Evolutionary conservation across 2,113 vertebrate species (phyloP).

Genomic region (Abramis brama): DNA sequence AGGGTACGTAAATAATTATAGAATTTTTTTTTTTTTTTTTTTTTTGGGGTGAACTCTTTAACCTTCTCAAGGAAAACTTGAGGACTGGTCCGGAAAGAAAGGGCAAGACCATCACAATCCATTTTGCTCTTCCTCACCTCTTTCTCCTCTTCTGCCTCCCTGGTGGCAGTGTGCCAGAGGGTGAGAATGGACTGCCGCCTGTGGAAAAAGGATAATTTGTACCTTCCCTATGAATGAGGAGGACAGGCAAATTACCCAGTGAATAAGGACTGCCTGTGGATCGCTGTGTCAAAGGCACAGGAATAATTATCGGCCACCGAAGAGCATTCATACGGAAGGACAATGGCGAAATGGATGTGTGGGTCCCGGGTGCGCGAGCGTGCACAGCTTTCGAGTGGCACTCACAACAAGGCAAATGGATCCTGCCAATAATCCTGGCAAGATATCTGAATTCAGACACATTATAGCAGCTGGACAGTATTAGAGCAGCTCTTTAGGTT

Average conservation of each 20-base stretch:
- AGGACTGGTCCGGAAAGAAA: background rate
- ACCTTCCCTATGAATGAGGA: slow-evolving; percentile 95
- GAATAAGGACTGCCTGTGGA: slow-evolving; percentile 98
- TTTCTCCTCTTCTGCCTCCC: slow-evolving; percentile 66
- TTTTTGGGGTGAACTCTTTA: background rate
- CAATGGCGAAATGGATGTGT: slow-evolving; percentile 47
- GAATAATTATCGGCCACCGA: slow-evolving; percentile 52
- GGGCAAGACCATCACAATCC: slow-evolving; percentile 15
- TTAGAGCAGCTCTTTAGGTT: slow-evolving; percentile 47
- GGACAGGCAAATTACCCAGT: slow-evolving; percentile 99
- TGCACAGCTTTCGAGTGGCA: slow-evolving; percentile 27
- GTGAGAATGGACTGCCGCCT: slow-evolving; percentile 85
- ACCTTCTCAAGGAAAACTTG: background rate
- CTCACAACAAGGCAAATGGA: slow-evolving; percentile 46
- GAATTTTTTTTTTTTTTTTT: background rate
- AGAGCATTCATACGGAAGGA: slow-evolving; percentile 46
- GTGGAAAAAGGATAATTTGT: slow-evolving; percentile 94
- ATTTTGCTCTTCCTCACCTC: slow-evolving; percentile 62
- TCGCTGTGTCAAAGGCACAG: slow-evolving; percentile 86
- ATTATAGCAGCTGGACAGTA: slow-evolving; percentile 48
- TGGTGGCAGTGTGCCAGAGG: slow-evolving; percentile 61
- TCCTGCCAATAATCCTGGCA: slow-evolving; percentile 48
- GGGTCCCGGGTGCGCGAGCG: slow-evolving; percentile 26
- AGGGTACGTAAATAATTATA: background rate
- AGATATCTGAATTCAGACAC: slow-evolving; percentile 72